These are phyloP conservation scores for Anolis carolinensis DNA, from an alignment of 2,113 vertebrate species.

Conservation along the genomic window DNA sequence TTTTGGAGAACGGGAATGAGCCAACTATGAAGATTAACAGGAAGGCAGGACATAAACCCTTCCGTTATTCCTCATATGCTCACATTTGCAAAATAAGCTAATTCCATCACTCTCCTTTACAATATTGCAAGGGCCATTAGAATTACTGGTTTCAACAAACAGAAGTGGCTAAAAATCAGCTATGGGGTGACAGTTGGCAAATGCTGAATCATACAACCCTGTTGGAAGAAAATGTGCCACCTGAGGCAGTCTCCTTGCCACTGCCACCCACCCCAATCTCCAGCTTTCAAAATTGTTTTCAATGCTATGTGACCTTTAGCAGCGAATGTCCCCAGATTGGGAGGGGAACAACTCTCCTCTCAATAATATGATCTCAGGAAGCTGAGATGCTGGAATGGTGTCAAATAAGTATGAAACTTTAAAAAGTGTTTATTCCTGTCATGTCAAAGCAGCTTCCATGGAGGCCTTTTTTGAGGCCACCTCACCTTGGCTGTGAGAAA, in stretches of 20 bases:
- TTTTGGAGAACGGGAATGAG: conserved; percentile 2
- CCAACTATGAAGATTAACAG: not conserved
- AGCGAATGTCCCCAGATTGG: too few species aligned
- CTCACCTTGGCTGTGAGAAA: too few species aligned
- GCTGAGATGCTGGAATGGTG: not conserved
- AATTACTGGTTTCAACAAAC: not conserved
- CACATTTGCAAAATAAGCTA: not conserved
- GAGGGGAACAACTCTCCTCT: too few species aligned
- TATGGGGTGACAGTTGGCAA: not conserved
- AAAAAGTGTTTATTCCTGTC: not conserved
- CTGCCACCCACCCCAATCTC: too few species aligned
- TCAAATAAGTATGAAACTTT: not conserved
- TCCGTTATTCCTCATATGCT: not conserved
- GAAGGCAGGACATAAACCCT: not conserved
- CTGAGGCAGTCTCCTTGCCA: not conserved
- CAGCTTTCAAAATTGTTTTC: too few species aligned
- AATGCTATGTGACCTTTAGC: too few species aligned
- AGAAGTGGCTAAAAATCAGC: not conserved
- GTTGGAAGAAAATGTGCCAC: not conserved
- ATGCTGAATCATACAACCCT: not conserved
- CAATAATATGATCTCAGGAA: too few species aligned
- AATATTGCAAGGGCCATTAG: not conserved
- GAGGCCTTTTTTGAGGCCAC: not conserved
- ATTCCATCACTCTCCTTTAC: not conserved
- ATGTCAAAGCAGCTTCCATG: too few species aligned